Base-by-base conservation (phyloP, 2,797 vertebrate species). In the Cephalopachus bancanus region DNA sequence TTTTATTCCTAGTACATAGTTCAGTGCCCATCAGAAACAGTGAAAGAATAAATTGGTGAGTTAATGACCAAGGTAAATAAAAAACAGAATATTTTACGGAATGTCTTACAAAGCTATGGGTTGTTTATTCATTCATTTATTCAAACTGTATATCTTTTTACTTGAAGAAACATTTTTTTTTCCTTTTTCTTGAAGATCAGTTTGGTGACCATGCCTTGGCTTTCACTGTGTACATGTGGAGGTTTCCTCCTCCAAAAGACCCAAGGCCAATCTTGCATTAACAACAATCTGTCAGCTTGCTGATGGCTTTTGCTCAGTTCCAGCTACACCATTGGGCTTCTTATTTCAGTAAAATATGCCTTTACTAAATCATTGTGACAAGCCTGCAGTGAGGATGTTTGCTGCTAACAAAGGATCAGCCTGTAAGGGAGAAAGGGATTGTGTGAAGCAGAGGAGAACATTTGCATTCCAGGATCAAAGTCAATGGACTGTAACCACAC, bases 311-410 rank as follows among this genome's bases (percentile, higher is more conserved):
- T 22, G 30, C 93, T 97, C 95, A 93, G 96, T 83, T 94, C 92
- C 55, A 96, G 92, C 55, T 78, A 97, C 5, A 76, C 83, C 62
- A 71, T 0, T 93, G 91, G 93, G 72, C 74, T 95, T 97, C 96
- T 87, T 33, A 93, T 93, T 95, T 96, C 71, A 60, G 89, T 97
- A 97, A 97, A 96, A 97, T 93, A 97, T 92, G 69, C 65, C 81
- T 97, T 97, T 97, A 55, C 92, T 97, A 96, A 97, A 97, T 97
- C 9, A 44, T 62, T 83, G 93, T 97, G 97, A 95, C 89, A 96
- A 5, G 12, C 30, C 59, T n/a, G 11, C 59, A 75, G 59, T 83
- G 79, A 95, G 80, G 93, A 67, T 84, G 10, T 95, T 57, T 91
- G 64, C 79, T 89, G 76, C 26, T 95, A 96, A 90, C 49, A 93